Conservation (phyloP, 64 coral and sea anemone species). For the Hydrozoanthus tunicans region DNA sequence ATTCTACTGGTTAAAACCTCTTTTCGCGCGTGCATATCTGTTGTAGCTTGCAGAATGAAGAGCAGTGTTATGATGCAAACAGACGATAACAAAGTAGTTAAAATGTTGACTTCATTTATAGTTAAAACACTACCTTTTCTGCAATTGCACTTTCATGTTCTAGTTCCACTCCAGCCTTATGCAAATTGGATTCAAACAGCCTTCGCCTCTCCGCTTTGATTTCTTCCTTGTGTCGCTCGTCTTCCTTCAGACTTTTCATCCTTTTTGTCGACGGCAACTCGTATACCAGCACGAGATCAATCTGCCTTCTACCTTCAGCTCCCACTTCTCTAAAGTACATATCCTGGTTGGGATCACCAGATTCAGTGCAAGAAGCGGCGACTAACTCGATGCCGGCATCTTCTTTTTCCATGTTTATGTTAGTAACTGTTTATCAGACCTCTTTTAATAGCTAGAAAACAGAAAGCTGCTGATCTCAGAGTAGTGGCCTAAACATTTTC, state of each 20-base stretch:
- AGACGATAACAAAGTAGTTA: too few relatives aligned
- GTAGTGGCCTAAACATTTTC: too few relatives aligned
- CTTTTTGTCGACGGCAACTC: not conserved
- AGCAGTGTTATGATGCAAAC: too few relatives aligned
- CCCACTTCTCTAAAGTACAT: slow-evolving; percentile 9
- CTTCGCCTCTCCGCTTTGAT: not conserved
- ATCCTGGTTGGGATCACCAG: not conserved
- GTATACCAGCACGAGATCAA: slow-evolving; percentile 7
- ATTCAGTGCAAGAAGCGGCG: not conserved
- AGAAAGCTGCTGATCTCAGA: too few relatives aligned
- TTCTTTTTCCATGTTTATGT: not conserved
- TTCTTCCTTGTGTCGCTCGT: slow-evolving; percentile 1
- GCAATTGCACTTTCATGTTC: not conserved
- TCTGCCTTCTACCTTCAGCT: not conserved
- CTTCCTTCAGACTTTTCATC: slow-evolving; percentile 1
- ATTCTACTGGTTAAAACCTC: too few relatives aligned
- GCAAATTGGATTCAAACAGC: slow-evolving; percentile 9
- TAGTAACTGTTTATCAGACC: not conserved
- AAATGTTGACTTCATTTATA: too few relatives aligned
- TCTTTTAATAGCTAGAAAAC: too few relatives aligned
- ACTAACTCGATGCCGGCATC: not conserved
- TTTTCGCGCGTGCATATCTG: too few relatives aligned
- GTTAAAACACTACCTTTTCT: slow-evolving; percentile 1
- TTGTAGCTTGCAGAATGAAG: too few relatives aligned
- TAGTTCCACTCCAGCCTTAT: not conserved